Evolutionary conservation across 2,888 invertebrate genomes (phyloP).

Genomic region (Hartigia nigra): DNA sequence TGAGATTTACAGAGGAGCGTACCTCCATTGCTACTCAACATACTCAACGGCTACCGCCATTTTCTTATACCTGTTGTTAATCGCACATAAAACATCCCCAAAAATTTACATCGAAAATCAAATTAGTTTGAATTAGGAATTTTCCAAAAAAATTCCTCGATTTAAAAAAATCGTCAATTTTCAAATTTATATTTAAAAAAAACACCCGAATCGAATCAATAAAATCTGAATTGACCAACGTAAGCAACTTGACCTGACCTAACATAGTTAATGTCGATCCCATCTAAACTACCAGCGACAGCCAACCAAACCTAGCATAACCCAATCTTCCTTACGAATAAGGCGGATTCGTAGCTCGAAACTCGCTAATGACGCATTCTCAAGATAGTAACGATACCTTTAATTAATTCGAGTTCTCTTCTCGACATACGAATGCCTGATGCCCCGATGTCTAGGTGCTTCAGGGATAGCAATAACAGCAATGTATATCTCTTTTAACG

Average conservation of each 20-base stretch:
- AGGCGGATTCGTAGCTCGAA: constrained; percentile 20
- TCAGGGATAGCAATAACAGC: not conserved
- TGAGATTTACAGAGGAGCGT: not conserved
- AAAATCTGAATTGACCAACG: not conserved
- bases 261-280: constrained; percentile 2
- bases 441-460: constrained; percentile 14
- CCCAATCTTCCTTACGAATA: not conserved
- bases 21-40: not conserved
- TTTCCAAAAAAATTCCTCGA: not conserved
- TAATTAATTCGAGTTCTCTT: constrained; percentile 65
- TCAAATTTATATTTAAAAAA: not conserved
- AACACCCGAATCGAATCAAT: not conserved
- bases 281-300: constrained; percentile 4
- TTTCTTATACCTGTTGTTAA: not conserved
- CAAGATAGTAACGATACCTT: constrained; percentile 63
- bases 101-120: not conserved
- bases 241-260: not conserved
- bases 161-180: not conserved
- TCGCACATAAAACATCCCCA: not conserved
- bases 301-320: not conserved
- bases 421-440: constrained; percentile 61
- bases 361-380: constrained; percentile 61
- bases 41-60: not conserved
- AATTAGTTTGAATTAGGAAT: not conserved
- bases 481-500: not conserved